Evolutionary conservation across 2,888 invertebrate species (phyloP), one percentile per base, ranked within the genome.

Genomic region (Graphium colonna): DNA sequence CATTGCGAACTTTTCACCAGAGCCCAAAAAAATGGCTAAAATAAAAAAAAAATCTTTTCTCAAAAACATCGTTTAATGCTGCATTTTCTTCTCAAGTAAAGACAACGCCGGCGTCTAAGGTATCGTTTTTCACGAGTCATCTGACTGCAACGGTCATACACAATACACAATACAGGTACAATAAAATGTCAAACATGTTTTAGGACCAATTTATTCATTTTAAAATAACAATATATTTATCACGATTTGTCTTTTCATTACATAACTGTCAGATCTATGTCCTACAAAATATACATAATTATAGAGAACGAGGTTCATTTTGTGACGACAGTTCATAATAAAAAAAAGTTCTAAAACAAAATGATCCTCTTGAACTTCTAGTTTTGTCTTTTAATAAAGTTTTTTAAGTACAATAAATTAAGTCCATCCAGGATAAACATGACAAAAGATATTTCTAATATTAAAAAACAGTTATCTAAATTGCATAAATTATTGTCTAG

Each of bases 201-300:
- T 63, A 64, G 60, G 56, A 78, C 79, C 70, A 73, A 71, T 83
- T 83, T 83, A 81, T 78, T 85, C 60, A 79, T 75, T 74, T 74
- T 77, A 78, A 79, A 74, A 75, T 79, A 86, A 84, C 81, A 82
- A 82, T 74, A 72, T 78, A 73, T 69, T 75, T 85, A 86, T 84
- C 83, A 87, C 80, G 81, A 76, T 79, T 84, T 86, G 85, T 86
- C 87, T 87, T 87, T 77, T 80, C 65, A 67, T 69, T 76, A 75
- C 70, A 78, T 71, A 73, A 68, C 71, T 64, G 71, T 84, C 84
- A 81, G 83, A 86, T 85, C 83, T 75, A 63, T 66, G 69, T 68
- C 73, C 65, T 71, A 69, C 59, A 71, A 68, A 70, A 68, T 65
- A 67, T 62, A 71, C 60, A 68, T 58, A 65, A 9, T 31, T 9